Percentiles rank a stretch among this genome's conserved stretches.
These are phyloP conservation scores for Fragum whitleyi DNA, from an alignment of 2,888 invertebrate species.

Conservation along the genomic window DNA sequence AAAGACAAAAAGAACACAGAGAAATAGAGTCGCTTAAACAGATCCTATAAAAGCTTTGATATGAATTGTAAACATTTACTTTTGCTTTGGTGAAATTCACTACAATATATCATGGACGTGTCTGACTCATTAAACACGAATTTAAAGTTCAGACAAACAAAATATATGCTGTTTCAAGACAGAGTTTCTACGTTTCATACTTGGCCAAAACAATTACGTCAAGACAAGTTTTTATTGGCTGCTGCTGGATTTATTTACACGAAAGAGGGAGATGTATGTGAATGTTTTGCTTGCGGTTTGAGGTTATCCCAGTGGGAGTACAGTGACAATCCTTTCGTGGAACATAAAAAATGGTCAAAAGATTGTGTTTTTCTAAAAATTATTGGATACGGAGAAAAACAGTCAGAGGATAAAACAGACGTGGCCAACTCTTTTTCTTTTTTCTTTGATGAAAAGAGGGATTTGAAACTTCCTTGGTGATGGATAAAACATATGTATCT, in stretches of 20 bases:
- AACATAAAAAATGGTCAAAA: constrained; percentile 27
- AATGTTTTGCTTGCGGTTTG: constrained; percentile 28
- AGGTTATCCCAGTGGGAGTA: background rate
- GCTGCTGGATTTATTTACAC: constrained; percentile 13
- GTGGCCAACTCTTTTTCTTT: background rate
- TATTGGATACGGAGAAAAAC: constrained; percentile 17
- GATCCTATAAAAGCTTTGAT: no score
- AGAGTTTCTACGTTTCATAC: background rate
- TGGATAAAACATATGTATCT: constrained; percentile 43
- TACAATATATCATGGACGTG: constrained; percentile 2
- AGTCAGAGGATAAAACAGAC: background rate
- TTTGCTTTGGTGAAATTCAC: background rate
- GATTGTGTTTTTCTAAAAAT: constrained; percentile 31
- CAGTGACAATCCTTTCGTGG: background rate
- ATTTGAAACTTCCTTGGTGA: constrained; percentile 12
- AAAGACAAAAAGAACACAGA: background rate
- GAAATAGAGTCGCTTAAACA: background rate
- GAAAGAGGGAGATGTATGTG: constrained; percentile 11
- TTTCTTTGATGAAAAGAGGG: background rate
- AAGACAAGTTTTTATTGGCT: constrained; percentile 3
- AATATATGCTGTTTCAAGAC: background rate
- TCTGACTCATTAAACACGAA: background rate
- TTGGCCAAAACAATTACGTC: constrained; percentile 22
- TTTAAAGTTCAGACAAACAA: background rate
- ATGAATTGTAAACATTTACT: no score